phyloP scores from a whole-genome alignment of 2,888 invertebrate genomes.

The Ormyrus nitidulus region DNA sequence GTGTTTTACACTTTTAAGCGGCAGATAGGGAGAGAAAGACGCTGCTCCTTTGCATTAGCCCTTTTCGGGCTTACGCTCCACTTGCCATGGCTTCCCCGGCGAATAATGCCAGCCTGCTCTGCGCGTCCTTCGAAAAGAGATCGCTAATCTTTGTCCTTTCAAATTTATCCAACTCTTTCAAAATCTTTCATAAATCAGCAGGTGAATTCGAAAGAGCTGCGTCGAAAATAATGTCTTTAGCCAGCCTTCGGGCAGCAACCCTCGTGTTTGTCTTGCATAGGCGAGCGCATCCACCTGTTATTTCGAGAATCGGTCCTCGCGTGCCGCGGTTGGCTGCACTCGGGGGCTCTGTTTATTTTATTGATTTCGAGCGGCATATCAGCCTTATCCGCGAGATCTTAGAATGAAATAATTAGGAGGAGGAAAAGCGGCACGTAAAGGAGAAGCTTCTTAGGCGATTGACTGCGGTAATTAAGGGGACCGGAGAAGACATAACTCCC shows the following conservation, averaged over 20 bases:
- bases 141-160: constrained; percentile 22
- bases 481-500: constrained; percentile 47
- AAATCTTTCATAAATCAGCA: no score
- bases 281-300: constrained; percentile 21
- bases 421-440: no score
- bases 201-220: no score
- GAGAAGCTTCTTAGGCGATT: constrained; percentile 41
- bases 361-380: constrained; percentile 60
- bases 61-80: constrained; percentile 32
- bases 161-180: no score
- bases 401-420: no score
- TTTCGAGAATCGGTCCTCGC: constrained; percentile 4
- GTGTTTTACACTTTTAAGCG: constrained; percentile 57
- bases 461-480: constrained; percentile 31
- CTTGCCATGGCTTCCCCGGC: constrained; percentile 39
- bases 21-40: constrained; percentile 10
- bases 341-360: constrained; percentile 61
- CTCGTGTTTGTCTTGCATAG: constrained; percentile 28
- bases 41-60: constrained; percentile 33
- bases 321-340: background rate
- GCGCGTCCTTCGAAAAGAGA: constrained; percentile 39
- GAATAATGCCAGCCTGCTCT: background rate
- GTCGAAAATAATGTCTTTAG: no score
- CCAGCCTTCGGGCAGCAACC: no score
- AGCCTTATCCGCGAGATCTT: background rate